Evolutionary conservation across 2,113 vertebrate genomes (phyloP).

Genomic region (Engystomops pustulosus): DNA sequence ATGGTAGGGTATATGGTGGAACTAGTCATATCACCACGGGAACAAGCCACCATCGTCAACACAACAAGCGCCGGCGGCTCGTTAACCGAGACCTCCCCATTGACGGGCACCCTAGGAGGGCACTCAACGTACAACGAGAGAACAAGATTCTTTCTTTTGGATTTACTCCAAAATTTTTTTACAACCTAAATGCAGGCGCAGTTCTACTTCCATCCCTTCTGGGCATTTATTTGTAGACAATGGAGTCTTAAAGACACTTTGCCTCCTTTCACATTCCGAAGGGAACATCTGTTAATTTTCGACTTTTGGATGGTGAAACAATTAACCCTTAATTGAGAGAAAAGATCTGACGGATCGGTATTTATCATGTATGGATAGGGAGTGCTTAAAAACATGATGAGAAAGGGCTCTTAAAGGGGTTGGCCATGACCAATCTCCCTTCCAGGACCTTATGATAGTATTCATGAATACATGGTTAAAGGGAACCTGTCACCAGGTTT

Average conservation of each 20-base stretch:
- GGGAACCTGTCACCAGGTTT: too few relatives aligned
- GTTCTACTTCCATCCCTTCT: slow-evolving; percentile 19
- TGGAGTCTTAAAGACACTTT: slow-evolving; percentile 36
- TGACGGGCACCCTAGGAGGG: neutral
- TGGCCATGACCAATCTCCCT: too few relatives aligned
- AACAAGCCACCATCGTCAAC: slow-evolving; percentile 13
- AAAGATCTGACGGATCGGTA: neutral
- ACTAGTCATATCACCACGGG: neutral
- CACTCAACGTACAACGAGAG: neutral
- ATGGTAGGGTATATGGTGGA: neutral
- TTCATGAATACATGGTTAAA: too few relatives aligned
- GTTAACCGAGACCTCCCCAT: neutral
- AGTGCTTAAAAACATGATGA: too few relatives aligned
- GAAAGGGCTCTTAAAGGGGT: too few relatives aligned
- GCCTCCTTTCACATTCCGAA: neutral
- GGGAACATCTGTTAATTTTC: slow-evolving; percentile 15
- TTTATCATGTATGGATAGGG: too few relatives aligned
- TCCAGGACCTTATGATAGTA: too few relatives aligned
- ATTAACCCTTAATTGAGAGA: neutral
- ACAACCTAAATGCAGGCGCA: slow-evolving; percentile 17
- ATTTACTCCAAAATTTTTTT: slow-evolving; percentile 22
- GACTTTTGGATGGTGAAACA: neutral
- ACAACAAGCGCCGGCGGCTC: neutral
- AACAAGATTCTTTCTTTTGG: slow-evolving; percentile 36
- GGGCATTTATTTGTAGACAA: slow-evolving; percentile 48